A percentile compares a stretch with the other conserved stretches of the same genome.
Evolutionary conservation across 2,888 invertebrate genomes (phyloP).

Genomic region (Drosophila aldrichi): DNA sequence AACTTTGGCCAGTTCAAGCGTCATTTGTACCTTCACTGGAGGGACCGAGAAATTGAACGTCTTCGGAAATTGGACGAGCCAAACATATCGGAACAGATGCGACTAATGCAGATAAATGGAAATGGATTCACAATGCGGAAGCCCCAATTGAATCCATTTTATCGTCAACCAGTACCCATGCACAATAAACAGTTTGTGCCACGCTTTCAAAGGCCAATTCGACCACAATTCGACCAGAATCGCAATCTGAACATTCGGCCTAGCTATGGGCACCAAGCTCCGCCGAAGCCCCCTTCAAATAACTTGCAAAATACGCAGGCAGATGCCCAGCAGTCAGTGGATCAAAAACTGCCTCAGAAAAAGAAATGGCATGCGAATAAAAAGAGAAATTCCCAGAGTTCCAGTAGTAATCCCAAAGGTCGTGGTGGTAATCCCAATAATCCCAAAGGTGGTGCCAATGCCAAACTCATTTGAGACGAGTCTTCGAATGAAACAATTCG

Average conservation of each 20-base stretch:
- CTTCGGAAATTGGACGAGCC: too few species aligned
- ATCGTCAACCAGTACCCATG: background rate
- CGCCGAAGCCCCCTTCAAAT: background rate
- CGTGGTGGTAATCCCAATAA: background rate
- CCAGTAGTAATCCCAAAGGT: background rate
- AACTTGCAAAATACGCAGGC: background rate
- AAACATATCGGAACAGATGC: constrained; percentile 3
- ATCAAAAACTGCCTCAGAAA: background rate
- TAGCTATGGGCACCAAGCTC: background rate
- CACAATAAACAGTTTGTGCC: background rate
- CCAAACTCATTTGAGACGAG: background rate
- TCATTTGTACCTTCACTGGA: constrained; percentile 41
- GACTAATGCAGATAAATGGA: constrained; percentile 16
- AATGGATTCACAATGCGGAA: background rate
- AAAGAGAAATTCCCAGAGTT: background rate
- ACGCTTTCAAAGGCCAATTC: background rate
- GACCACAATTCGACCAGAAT: background rate
- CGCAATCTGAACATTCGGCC: background rate
- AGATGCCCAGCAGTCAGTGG: background rate
- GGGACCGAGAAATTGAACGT: background rate
- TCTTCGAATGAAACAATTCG: background rate
- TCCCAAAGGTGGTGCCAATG: background rate
- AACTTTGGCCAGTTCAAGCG: constrained; percentile 20
- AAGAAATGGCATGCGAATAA: constrained; percentile 19
- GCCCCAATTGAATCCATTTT: background rate